A percentile compares a stretch with the other conserved stretches of the same genome.
phyloP scores from a whole-genome alignment of 2,797 vertebrate genomes.

The Coregonus suidteri region DNA sequence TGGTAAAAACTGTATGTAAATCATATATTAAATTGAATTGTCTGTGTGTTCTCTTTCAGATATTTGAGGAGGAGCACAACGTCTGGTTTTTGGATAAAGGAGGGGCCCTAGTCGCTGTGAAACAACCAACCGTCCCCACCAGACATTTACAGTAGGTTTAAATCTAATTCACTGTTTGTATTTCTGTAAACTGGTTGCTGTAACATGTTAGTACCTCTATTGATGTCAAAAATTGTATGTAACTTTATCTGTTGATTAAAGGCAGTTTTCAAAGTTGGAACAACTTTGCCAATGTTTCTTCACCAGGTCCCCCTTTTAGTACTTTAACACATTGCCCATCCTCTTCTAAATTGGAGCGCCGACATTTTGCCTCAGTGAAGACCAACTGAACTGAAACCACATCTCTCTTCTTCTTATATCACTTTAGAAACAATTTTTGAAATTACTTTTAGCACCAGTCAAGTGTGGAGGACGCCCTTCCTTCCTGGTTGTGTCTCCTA shows the following conservation, averaged over 20 bases:
- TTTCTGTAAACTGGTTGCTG: neutral
- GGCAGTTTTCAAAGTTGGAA: neutral
- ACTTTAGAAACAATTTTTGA: constrained; percentile 67
- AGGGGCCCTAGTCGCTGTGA: constrained; percentile 92
- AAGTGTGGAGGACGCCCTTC: constrained; percentile 57
- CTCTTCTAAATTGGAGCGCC: constrained; percentile 55
- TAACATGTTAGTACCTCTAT: neutral
- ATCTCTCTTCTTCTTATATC: constrained; percentile 56
- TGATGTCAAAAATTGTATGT: neutral
- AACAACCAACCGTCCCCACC: constrained; percentile 89
- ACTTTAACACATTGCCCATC: constrained; percentile 59
- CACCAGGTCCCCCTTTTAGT: constrained; percentile 22
- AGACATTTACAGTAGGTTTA: constrained; percentile 88
- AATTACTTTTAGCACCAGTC: constrained; percentile 72
- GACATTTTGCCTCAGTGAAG: constrained; percentile 61
- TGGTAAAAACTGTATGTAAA: neutral
- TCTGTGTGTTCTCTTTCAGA: constrained; percentile 68
- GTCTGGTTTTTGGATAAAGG: constrained; percentile 97
- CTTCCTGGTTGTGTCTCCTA: constrained; percentile 64
- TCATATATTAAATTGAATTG: neutral
- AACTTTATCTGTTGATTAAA: neutral
- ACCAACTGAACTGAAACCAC: constrained; percentile 71
- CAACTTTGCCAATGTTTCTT: too few species aligned
- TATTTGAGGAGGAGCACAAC: constrained; percentile 97
- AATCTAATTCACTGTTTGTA: neutral